Base-by-base conservation (phyloP, 92 coral and sea anemone species). In the Palythoa grandiflora region DNA sequence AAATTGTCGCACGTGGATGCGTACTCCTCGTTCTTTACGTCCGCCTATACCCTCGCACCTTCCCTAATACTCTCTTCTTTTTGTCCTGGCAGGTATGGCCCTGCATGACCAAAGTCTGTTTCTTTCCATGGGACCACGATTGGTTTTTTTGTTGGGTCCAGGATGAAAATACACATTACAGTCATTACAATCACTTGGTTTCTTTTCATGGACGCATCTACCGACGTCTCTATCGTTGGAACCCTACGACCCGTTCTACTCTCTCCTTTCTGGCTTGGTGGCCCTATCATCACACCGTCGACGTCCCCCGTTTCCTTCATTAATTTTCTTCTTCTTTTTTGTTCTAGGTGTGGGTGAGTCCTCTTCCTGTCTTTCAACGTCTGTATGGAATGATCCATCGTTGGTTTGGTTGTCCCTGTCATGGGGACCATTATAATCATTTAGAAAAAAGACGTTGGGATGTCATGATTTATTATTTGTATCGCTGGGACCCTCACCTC, bases 221-320 rank as follows among this genome's bases (percentile, higher is more conserved):
- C 80, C 1, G 65, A 76, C 80, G 80, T 51, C 80, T 76, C 80
- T 76, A 76, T 76, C 80, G 80, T n/a, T 76, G 80, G 80, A 76
- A 76, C 5, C 80, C 80, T 51, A 76, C 80, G 59, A 76, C 80
- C 51, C 80, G 80, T 65, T 76, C 39, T 47, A 76, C 0, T 8
- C 80, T 76, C 0, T 5, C 0, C 80, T 76, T 51, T 76, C 80
- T 76, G 65, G 0, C 12, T 16, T 76, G 80, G 80, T 76, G 80
- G 80, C 80, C 80, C 80, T 65, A 10, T 65, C 5, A 76, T 76
- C 16, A 53, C 16, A 3, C 80, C 80, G 51, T 76, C 51, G 80
- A 76, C 0, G 51, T 76, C 13, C 80, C 80, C 80, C 77, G 39
- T 0, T 76, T 76, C 80, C 51, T 76, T 76, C 80, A 65, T 76